Conservation (phyloP, 2,113 vertebrate genomes). For the Pogonocichla stellata region DNA sequence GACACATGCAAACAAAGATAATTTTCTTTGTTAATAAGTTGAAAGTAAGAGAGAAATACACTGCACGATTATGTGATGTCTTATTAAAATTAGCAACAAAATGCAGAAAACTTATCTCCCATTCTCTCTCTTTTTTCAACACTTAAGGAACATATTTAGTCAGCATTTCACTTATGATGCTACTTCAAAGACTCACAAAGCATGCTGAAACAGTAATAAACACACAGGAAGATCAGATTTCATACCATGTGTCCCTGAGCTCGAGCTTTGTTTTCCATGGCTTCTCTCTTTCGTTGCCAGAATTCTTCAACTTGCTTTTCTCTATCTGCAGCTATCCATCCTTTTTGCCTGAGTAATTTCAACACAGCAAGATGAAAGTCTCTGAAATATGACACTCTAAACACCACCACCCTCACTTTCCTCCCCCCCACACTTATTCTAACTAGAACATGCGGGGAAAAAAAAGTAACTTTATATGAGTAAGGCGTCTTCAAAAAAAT, state of each 20-base stretch:
- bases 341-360: constrained; percentile 78
- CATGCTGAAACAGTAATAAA: background rate
- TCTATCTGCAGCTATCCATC: constrained; percentile 77
- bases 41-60: background rate
- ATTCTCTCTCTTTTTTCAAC: background rate
- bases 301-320: constrained; percentile 94
- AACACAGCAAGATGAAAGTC: constrained; percentile 52
- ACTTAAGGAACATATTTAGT: background rate
- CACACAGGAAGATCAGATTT: background rate
- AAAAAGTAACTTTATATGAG: background rate
- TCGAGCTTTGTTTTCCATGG: constrained; percentile 95
- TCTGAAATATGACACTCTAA: background rate
- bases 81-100: background rate
- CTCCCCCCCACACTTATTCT: background rate
- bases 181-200: background rate
- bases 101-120: background rate
- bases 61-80: background rate
- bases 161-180: background rate
- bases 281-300: constrained; percentile 90
- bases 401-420: background rate
- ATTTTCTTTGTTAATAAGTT: background rate
- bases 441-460: background rate
- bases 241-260: constrained; percentile 96
- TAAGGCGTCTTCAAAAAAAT: background rate
- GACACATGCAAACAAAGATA: background rate